phyloP scores from a whole-genome alignment of 2,113 vertebrate genomes.

The Cynocephalus volans region DNA sequence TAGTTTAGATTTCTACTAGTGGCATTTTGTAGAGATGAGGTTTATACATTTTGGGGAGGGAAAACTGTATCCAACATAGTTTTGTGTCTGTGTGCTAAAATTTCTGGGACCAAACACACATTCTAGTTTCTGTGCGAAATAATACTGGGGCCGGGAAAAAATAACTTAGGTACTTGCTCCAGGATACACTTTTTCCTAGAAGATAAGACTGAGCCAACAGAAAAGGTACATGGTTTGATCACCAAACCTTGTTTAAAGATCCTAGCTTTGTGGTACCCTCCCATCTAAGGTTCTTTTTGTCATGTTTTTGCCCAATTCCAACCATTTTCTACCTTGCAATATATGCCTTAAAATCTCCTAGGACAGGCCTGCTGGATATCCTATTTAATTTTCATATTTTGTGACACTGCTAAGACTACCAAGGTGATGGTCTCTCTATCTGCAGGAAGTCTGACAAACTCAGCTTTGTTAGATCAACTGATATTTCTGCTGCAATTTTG shows the following conservation, averaged over 20 bases:
- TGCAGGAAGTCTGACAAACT: neutral
- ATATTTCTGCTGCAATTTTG: neutral
- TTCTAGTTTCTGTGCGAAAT: constrained; percentile 5
- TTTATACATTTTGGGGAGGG: neutral
- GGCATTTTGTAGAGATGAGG: neutral
- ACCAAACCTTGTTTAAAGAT: neutral
- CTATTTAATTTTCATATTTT: neutral
- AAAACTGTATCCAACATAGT: neutral
- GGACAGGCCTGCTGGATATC: neutral
- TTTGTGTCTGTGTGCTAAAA: constrained; percentile 17
- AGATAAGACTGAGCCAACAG: neutral
- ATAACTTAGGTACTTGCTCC: neutral
- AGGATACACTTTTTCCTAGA: neutral
- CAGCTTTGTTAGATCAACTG: neutral
- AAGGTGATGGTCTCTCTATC: neutral
- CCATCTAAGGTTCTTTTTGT: neutral
- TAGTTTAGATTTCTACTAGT: neutral
- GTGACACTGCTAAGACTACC: neutral
- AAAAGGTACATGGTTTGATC: neutral
- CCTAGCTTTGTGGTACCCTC: neutral
- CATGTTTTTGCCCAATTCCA: neutral
- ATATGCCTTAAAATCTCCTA: neutral
- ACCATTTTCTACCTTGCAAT: neutral
- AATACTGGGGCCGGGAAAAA: neutral
- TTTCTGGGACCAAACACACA: neutral